Evolutionary conservation across 2,113 vertebrate genomes (phyloP).

Genomic region (Osmerus mordax): DNA sequence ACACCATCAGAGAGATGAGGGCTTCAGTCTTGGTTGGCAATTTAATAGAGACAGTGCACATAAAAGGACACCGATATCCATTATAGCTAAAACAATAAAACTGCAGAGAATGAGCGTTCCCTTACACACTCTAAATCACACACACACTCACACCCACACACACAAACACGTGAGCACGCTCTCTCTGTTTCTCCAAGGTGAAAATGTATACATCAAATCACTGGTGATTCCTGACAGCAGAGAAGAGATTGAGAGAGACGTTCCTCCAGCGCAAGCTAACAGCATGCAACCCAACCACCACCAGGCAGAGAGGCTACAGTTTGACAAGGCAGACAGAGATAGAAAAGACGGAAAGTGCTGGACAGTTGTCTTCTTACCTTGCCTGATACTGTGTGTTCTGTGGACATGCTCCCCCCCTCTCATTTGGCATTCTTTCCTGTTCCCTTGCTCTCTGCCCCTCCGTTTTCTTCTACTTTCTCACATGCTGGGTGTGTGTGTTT

Average conservation of each 20-base stretch:
- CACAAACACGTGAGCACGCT: slow-evolving; percentile 8
- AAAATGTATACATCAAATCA: no score
- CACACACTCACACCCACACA: background rate
- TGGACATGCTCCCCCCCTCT: background rate
- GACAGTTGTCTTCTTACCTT: background rate
- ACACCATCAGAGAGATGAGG: background rate
- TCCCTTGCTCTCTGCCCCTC: background rate
- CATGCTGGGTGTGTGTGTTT: background rate
- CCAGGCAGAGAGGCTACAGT: no score
- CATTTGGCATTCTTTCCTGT: background rate
- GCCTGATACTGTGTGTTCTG: slow-evolving; percentile 3
- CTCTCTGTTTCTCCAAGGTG: background rate
- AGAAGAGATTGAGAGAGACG: no score
- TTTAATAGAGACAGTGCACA: slow-evolving; percentile 17
- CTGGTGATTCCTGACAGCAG: no score
- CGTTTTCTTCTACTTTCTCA: background rate
- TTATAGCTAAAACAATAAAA: slow-evolving; percentile 2
- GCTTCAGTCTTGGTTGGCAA: slow-evolving; percentile 5
- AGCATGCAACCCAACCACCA: no score
- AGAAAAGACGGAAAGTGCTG: no score
- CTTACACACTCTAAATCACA: background rate
- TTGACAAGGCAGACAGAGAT: no score
- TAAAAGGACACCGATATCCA: slow-evolving; percentile 1
- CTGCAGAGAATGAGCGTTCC: no score
- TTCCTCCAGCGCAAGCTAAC: no score